These are phyloP conservation scores for Hybos culiciformis DNA, from an alignment of 2,888 invertebrate genomes.

Conservation along the genomic window DNA sequence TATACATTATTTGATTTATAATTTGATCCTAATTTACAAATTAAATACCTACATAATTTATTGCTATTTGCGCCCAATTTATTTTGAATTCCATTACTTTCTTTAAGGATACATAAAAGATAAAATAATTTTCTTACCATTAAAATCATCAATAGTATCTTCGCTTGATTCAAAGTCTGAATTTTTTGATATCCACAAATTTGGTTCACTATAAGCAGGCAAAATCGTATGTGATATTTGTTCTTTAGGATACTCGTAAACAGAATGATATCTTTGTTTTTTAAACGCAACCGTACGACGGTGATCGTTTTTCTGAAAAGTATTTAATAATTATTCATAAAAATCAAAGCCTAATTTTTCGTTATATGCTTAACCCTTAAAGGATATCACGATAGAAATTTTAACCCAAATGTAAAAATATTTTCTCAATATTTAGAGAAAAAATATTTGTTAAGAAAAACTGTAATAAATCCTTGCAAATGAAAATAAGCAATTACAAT, in stretches of 20 bases:
- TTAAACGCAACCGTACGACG: slow-evolving; percentile 57
- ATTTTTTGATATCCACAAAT: slow-evolving; percentile 11
- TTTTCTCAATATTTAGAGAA: no score
- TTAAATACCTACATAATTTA: no score
- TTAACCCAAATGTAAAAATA: no score
- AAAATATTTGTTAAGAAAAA: no score
- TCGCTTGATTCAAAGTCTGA: slow-evolving; percentile 3
- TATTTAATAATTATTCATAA: not conserved
- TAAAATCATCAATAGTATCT: slow-evolving; percentile 10
- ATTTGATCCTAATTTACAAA: not conserved
- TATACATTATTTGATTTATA: no score
- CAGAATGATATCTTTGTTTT: slow-evolving; percentile 69
- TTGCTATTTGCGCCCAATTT: no score
- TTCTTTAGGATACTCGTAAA: slow-evolving; percentile 73
- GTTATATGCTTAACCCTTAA: no score
- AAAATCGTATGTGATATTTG: slow-evolving; percentile 26
- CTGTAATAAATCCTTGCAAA: no score
- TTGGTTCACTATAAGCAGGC: slow-evolving; percentile 18
- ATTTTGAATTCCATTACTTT: not conserved
- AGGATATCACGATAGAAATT: no score
- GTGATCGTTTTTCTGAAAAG: slow-evolving; percentile 46
- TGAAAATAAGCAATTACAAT: no score
- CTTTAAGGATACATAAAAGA: not conserved
- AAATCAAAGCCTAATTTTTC: no score
- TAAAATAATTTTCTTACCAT: slow-evolving; percentile 10